Percentiles rank a stretch among this genome's conserved stretches.
These are phyloP conservation scores for Accipiter virgatus DNA, from an alignment of 2,113 vertebrate genomes.

Conservation along the genomic window DNA sequence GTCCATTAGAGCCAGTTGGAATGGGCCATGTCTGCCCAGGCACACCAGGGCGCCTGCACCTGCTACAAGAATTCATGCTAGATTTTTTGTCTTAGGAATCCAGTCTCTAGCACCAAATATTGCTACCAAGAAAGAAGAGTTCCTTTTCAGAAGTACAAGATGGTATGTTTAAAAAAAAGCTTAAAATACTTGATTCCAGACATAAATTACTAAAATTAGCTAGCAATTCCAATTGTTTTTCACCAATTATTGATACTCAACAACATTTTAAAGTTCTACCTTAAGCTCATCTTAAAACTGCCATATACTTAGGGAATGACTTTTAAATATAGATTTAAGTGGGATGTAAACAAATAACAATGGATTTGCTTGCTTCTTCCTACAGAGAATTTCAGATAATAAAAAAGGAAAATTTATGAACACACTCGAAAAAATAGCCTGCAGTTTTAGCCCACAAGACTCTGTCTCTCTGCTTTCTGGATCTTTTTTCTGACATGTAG, in stretches of 20 bases:
- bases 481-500: background rate
- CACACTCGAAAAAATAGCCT: background rate
- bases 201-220: background rate
- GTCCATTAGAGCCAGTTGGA: background rate
- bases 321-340: background rate
- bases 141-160: background rate
- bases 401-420: background rate
- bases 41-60: background rate
- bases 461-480: background rate
- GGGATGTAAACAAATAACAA: background rate
- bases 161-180: background rate
- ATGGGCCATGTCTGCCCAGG: fast-evolving
- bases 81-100: background rate
- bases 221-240: background rate
- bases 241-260: background rate
- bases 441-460: background rate
- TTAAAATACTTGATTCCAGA: background rate
- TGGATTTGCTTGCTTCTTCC: background rate
- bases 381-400: background rate
- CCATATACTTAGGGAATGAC: background rate
- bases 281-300: background rate
- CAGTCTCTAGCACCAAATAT: background rate
- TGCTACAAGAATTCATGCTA: background rate
- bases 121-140: background rate
- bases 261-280: background rate